Conservation (phyloP, 2,113 vertebrate species). For the Lycaon pictus region DNA sequence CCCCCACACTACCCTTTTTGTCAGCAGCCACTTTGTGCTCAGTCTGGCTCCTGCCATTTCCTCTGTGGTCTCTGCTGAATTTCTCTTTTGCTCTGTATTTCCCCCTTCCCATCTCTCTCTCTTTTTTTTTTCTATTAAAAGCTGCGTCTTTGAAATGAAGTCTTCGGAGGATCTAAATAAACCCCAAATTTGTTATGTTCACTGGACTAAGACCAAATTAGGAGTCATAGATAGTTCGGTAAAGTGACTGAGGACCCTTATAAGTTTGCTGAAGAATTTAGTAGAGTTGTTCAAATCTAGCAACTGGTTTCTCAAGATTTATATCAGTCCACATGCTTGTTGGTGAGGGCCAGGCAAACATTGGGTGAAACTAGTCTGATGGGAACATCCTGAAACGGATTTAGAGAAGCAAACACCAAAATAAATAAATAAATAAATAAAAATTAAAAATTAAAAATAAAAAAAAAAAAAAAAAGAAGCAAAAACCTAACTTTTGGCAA, state of each 20-base stretch:
- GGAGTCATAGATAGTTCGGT: neutral
- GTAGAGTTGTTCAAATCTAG: neutral
- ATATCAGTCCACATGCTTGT: neutral
- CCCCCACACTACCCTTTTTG: no score
- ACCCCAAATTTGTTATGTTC: neutral
- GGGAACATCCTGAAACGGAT: neutral
- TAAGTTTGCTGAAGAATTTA: neutral
- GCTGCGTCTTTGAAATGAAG: neutral
- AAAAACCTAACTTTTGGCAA: neutral
- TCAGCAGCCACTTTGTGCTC: neutral
- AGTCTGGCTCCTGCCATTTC: neutral
- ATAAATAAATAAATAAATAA: no score
- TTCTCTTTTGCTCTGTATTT: neutral
- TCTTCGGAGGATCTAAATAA: neutral
- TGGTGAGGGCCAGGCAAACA: neutral
- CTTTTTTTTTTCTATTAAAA: neutral
- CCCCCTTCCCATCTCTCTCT: neutral
- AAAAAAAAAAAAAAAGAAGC: no score
- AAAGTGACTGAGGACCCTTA: neutral
- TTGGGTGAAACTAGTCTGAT: neutral
- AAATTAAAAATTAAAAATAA: no score
- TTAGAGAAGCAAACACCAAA: neutral
- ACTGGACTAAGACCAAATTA: neutral
- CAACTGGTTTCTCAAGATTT: neutral
- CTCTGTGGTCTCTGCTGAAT: neutral